Evolutionary conservation across 2,113 vertebrate species (phyloP).

Genomic region (Haemorhous mexicanus): DNA sequence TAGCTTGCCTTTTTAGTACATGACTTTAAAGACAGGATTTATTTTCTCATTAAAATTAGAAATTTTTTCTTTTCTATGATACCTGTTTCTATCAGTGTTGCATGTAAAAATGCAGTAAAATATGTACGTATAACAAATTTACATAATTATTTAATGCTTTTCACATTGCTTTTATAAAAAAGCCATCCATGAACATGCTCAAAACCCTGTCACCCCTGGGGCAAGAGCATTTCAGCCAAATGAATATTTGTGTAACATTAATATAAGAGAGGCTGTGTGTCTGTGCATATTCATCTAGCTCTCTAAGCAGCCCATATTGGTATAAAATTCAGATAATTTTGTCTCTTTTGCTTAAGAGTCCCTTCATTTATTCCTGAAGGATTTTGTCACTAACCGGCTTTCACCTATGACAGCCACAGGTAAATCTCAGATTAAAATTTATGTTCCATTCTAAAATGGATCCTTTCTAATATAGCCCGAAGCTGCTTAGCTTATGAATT

Average conservation of each 20-base stretch:
- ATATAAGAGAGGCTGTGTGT: neutral
- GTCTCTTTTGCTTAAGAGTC: conserved; percentile 30
- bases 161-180: neutral
- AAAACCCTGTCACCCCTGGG: neutral
- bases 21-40: neutral
- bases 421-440: conserved; percentile 70
- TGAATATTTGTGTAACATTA: neutral
- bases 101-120: neutral
- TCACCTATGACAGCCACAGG: conserved; percentile 59
- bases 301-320: neutral
- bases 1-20: accelerated
- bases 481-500: conserved; percentile 62
- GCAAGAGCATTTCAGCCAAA: neutral
- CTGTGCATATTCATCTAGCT: neutral
- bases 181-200: accelerated
- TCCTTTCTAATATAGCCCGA: conserved; percentile 51
- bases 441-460: conserved; percentile 62
- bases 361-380: conserved; percentile 52
- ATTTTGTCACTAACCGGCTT: conserved; percentile 19
- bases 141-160: neutral
- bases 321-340: neutral
- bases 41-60: neutral
- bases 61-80: neutral
- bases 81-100: neutral
- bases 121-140: accelerated